These are phyloP conservation scores for Drosophila koepferae DNA, from an alignment of 2,888 invertebrate species.

Conservation along the genomic window DNA sequence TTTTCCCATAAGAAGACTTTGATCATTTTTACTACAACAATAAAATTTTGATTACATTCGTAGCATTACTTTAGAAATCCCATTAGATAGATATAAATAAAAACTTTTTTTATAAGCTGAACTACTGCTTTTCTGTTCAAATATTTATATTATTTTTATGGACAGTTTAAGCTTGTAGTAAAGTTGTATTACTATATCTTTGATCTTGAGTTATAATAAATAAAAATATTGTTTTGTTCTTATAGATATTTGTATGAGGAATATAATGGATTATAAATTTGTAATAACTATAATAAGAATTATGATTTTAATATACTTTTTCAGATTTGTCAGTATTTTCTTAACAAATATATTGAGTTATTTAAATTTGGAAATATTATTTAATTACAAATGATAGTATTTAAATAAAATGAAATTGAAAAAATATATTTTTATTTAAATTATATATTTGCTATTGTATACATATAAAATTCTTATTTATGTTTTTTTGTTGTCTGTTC, in stretches of 20 bases:
- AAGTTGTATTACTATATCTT: background rate
- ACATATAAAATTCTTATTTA: no score
- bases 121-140: no score
- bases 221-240: no score
- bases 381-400: no score
- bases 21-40: background rate
- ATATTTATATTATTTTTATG: background rate
- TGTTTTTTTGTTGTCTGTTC: no score
- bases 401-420: no score
- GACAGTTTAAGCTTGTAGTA: background rate
- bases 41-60: background rate
- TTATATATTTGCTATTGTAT: no score
- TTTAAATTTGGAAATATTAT: no score
- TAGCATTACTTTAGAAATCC: background rate
- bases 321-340: no score
- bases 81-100: background rate
- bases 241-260: background rate
- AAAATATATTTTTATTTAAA: no score
- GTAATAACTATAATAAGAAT: background rate
- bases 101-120: background rate
- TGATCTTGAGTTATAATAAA: background rate
- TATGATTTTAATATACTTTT: no score
- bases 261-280: background rate
- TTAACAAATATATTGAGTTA: no score
- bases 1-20: background rate